phyloP scores from a whole-genome alignment of 2,797 vertebrate genomes.

The Echiichthys vipera region DNA sequence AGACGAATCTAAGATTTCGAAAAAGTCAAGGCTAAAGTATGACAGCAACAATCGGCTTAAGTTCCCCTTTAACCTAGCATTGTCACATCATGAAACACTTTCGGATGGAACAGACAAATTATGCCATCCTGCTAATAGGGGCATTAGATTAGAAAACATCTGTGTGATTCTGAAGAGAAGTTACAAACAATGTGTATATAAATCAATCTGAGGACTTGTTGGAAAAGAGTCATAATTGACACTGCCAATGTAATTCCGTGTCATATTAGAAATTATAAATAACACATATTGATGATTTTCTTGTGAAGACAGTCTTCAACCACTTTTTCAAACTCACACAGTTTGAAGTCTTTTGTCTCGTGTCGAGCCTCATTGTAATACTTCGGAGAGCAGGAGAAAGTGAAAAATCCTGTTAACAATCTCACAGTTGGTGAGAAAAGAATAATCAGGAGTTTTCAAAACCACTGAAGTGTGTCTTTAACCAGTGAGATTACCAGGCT shows the following conservation, averaged over 20 bases:
- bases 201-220: background rate
- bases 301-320: background rate
- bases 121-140: background rate
- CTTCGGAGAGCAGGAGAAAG: constrained; percentile 45
- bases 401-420: constrained; percentile 53
- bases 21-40: too few species aligned
- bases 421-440: constrained; percentile 44
- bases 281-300: background rate
- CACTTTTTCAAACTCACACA: background rate
- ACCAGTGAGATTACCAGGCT: constrained; percentile 50
- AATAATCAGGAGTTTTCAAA: constrained; percentile 59
- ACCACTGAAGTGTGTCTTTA: constrained; percentile 67
- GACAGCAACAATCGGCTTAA: too few species aligned
- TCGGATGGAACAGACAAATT: too few species aligned
- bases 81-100: too few species aligned
- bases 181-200: background rate
- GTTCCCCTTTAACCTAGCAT: too few species aligned
- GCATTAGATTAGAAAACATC: background rate
- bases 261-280: background rate
- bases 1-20: too few species aligned
- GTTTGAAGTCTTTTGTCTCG: constrained; percentile 22
- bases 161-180: background rate
- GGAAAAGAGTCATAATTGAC: background rate
- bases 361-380: constrained; percentile 22
- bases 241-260: background rate